Conservation (phyloP, 2,797 vertebrate genomes). For the Geotrypetes seraphini region DNA sequence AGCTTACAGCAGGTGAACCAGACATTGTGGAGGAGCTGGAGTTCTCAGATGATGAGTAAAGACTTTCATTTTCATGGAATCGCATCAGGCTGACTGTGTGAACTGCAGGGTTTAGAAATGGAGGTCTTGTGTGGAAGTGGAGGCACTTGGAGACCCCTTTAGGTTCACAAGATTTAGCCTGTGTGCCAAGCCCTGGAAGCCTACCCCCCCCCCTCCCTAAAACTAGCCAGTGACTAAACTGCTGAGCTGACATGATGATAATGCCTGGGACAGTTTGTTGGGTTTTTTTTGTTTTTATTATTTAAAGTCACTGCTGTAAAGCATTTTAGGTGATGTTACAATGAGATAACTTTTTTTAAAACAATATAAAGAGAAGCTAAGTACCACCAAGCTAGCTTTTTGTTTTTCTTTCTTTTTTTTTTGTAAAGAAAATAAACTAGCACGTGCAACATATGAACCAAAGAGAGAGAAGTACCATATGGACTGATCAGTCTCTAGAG, state of each 20-base stretch:
- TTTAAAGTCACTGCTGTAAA: slow-evolving; percentile 45
- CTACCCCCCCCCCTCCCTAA: too few relatives aligned
- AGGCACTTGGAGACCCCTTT: too few relatives aligned
- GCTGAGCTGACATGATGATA: not conserved
- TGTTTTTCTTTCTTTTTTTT: slow-evolving; percentile 3
- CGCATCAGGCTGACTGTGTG: too few relatives aligned
- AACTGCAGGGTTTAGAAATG: fast-evolving
- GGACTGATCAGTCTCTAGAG: slow-evolving; percentile 31
- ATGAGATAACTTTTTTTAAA: slow-evolving; percentile 22
- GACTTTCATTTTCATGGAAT: too few relatives aligned
- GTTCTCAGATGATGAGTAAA: slow-evolving; percentile 77
- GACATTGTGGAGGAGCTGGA: slow-evolving; percentile 82
- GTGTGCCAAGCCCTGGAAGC: too few relatives aligned
- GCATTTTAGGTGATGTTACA: slow-evolving; percentile 33
- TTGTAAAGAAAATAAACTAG: slow-evolving; percentile 13
- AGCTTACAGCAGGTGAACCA: slow-evolving; percentile 71
- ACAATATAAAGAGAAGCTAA: slow-evolving; percentile 39
- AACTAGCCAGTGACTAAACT: too few relatives aligned
- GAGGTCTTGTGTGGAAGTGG: fast-evolving
- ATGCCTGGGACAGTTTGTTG: too few relatives aligned
- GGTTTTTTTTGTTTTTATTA: slow-evolving; percentile 37
- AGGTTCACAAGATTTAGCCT: fast-evolving
- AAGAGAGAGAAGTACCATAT: slow-evolving; percentile 28
- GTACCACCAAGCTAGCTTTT: slow-evolving; percentile 28
- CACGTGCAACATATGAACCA: slow-evolving; percentile 31